Percentiles rank a stretch among this genome's conserved stretches.
Conservation (phyloP, 2,888 invertebrate species). For the Plutella xylostella region DNA sequence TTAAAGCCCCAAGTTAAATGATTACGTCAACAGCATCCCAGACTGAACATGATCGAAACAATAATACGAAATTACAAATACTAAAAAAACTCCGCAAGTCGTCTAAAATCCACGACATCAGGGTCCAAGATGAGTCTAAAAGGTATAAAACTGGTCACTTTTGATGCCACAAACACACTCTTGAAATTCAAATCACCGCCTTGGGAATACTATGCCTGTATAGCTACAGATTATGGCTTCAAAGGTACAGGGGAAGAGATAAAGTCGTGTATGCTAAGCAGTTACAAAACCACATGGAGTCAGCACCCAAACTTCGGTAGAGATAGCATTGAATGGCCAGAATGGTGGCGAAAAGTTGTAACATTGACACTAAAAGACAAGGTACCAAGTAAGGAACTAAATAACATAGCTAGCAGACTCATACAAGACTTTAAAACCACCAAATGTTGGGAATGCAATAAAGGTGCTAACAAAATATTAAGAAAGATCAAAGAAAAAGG, state of each 20-base stretch:
- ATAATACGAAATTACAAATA: too few species aligned
- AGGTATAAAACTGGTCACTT: constrained; percentile 78
- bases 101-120: too few species aligned
- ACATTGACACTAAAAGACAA: constrained; percentile 72
- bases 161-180: constrained; percentile 90
- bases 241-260: constrained; percentile 61
- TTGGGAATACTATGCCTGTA: constrained; percentile 79
- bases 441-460: constrained; percentile 77
- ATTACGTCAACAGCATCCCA: too few species aligned
- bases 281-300: constrained; percentile 73
- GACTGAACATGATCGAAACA: too few species aligned
- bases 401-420: constrained; percentile 66
- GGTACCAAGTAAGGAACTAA: constrained; percentile 33
- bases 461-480: constrained; percentile 74
- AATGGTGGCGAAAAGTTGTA: constrained; percentile 86
- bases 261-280: constrained; percentile 73
- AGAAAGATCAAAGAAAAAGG: constrained; percentile 67
- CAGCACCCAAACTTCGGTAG: constrained; percentile 87
- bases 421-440: constrained; percentile 78
- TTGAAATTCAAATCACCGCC: constrained; percentile 77
- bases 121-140: constrained; percentile 63
- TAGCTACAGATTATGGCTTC: constrained; percentile 78
- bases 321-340: constrained; percentile 76
- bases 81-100: too few species aligned
- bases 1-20: too few species aligned